Evolutionary conservation across 1,140 invertebrate species (phyloP).

Genomic region (Trigoniulus corallinus): DNA sequence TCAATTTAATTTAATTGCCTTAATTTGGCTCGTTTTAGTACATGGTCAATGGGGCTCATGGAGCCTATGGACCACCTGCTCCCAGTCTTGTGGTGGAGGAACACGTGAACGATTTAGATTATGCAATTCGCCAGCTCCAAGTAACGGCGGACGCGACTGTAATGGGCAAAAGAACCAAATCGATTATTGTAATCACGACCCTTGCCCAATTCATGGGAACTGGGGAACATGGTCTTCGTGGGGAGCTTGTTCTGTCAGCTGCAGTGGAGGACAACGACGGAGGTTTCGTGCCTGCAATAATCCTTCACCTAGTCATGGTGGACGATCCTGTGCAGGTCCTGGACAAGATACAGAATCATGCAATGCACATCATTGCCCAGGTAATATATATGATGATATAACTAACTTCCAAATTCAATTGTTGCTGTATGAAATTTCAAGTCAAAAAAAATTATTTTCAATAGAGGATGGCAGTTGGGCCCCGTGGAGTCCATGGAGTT

Average conservation of each 20-base stretch:
- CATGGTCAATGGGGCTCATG: constrained; percentile 27
- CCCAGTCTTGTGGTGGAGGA: constrained; percentile 21
- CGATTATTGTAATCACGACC: constrained; percentile 22
- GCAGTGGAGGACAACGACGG: constrained; percentile 9
- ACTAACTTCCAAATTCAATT: background rate
- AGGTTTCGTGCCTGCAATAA: constrained; percentile 39
- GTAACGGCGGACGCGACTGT: constrained; percentile 18
- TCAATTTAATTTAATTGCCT: background rate
- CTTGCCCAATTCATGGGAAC: constrained; percentile 20
- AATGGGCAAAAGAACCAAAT: constrained; percentile 17
- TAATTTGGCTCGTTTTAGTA: constrained; percentile 5
- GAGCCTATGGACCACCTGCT: constrained; percentile 25
- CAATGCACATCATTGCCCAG: constrained; percentile 21
- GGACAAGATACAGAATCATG: constrained; percentile 17
- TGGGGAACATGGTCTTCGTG: constrained; percentile 10
- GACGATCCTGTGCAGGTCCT: constrained; percentile 43
- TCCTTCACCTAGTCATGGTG: constrained; percentile 38
- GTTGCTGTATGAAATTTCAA: background rate
- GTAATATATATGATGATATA: no score
- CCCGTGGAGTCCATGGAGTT: constrained; percentile 26
- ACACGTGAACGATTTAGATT: constrained; percentile 15
- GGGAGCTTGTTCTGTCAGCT: constrained; percentile 8
- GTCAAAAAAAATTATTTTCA: no score
- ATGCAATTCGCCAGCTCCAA: constrained; percentile 17
- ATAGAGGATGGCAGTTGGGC: constrained; percentile 21